Base-by-base conservation (phyloP, 2,888 invertebrate genomes). In the Lamproptera curius region DNA sequence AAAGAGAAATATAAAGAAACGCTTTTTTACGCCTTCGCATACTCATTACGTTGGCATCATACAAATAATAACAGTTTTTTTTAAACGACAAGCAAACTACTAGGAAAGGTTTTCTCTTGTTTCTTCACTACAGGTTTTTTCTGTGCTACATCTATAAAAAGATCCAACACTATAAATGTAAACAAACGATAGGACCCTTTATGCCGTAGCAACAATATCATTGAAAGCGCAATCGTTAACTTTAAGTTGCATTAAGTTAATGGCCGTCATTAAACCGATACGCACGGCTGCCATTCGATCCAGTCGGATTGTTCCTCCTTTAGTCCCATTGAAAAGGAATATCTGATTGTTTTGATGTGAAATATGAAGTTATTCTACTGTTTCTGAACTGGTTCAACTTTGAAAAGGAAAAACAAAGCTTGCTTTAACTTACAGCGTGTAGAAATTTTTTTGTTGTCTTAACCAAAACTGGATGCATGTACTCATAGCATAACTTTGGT, bases 211-310 rank as follows among this genome's bases (percentile, higher is more conserved):
- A 31, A 13, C 31, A 31, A 31, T 31, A 31, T 11, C 31, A 11
- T 31, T 11, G 31, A 31, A 31, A 31, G 31, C 31, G 9, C 31
- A n/a, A 28, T 28, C 31, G 31, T 31, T 31, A 31, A 31, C 31
- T 31, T 31, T 31, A 31, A 31, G 11, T 31, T 31, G 31, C 31
- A 31, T 31, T 31, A 31, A 31, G 31, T 31, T 31, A 31, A 31
- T 31, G 31, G 31, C 31, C 13, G 31, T 11, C 31, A 31, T 31
- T 31, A 31, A 23, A 31, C 31, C 11, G 11, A n/a, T 11, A 31
- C 31, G 31, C 31, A 31, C 13, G 31, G 31, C 31, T 31, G 31
- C 31, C 9, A 11, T 31, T 31, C 31, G 31, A 31, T 31, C 13
- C 11, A 31, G n/a, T n/a, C n/a, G n/a, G n/a, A 31, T 31, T 31